Evolutionary conservation across 2,888 invertebrate species (phyloP), one percentile per base, ranked within the genome.

Genomic region (Drosophila barbarae): DNA sequence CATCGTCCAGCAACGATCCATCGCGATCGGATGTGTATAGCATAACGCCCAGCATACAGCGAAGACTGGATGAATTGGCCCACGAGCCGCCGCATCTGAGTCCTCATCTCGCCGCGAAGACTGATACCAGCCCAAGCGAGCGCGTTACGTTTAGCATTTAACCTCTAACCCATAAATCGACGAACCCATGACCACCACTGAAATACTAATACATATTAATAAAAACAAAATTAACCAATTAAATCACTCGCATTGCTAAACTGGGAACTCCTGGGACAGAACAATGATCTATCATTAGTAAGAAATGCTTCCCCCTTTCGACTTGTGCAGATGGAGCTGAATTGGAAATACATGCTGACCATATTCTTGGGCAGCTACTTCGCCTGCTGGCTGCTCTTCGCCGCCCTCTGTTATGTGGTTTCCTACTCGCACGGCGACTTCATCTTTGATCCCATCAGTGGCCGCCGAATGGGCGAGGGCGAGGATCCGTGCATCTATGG

Each of bases 261-360:
- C 41, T 32, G 59, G 32, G 44, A 10, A 5, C n/a, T 23, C n/a
- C 21, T 35, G 50, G 50, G 35, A 23, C 18, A 18, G 18, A 46
- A 1, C 39, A 18, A 30, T 2, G 18, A 13, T 18, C 18, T 5
- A 4, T 30, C 30, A 47, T 21, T 28, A 28, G 28, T 18, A 15
- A 26, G 13, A 42, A 42, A n/a, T 26, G n/a, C 42, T 8, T 28
- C 21, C 18, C n/a, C 18, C 13, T 28, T 36, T 34, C 18, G 30
- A 15, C 42, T 38, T 39, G 52, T 38, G 23, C 75, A 89, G 85
- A 90, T 93, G 52, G 93, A 93, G 81, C 90, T 91, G 67, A 94
- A 96, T 89, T 98, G 98, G 98, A 92, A 96, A 64, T 97, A 95
- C 93, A 97, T 97, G 50, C 90, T 98, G 54, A 90, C 96, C 49